These are phyloP conservation scores for Siniperca scherzeri DNA, from an alignment of 2,797 vertebrate species.

Conservation along the genomic window DNA sequence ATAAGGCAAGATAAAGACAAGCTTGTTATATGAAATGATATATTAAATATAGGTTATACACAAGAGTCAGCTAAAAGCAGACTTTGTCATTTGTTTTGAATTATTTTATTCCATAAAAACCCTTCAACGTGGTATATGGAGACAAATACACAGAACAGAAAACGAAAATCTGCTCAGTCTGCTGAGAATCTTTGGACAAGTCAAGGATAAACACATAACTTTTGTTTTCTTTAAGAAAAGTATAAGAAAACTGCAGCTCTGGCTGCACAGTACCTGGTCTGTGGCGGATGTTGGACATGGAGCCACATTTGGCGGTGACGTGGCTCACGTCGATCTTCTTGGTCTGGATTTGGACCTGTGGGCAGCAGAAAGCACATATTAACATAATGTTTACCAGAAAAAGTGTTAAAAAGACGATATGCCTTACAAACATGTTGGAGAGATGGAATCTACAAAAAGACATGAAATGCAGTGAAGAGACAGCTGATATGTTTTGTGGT, in stretches of 20 bases:
- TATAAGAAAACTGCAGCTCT: not conserved
- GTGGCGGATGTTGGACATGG: constrained; percentile 94
- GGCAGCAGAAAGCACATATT: not conserved
- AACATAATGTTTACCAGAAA: constrained; percentile 3
- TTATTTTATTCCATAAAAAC: not conserved
- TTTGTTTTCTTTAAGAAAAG: too few relatives aligned
- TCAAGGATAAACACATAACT: not conserved
- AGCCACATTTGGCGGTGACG: constrained; percentile 94
- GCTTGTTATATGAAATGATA: not conserved
- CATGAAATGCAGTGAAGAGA: not conserved
- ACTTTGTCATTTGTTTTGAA: not conserved
- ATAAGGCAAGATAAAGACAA: not conserved
- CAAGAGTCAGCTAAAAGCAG: not conserved
- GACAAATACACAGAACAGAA: not conserved
- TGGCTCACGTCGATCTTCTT: constrained; percentile 97
- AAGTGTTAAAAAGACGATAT: not conserved
- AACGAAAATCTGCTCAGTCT: not conserved
- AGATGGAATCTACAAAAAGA: not conserved
- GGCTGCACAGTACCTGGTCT: constrained; percentile 88
- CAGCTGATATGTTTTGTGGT: not conserved
- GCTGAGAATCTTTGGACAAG: not conserved
- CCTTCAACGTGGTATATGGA: not conserved
- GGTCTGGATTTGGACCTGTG: constrained; percentile 93
- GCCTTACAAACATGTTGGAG: not conserved
- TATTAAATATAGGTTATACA: not conserved